Evolutionary conservation across 2,113 vertebrate species (phyloP), one percentile per base, ranked within the genome.

Genomic region (Pomatorhinus ruficollis): DNA sequence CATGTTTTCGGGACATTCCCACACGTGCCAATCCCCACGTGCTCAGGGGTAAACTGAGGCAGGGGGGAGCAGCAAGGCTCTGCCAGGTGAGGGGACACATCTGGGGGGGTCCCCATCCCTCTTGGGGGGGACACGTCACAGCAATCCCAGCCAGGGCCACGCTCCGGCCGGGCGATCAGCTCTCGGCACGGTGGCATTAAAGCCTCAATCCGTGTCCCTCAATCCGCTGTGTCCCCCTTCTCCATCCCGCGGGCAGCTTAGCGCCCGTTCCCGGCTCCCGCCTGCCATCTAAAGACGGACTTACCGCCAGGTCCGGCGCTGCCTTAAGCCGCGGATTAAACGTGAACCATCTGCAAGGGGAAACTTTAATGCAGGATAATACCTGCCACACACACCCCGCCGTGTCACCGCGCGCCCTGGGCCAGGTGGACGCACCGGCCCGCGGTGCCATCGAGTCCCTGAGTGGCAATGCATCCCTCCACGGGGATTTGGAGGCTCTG

Each of bases 281-380:
- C 94, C 96, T 93, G 96, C 96, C 95, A 95, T 90, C 96, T 92
- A 97, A 95, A 97, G 97, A 91, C 93, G 12, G 96, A 81, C 86
- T 95, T 83, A 89, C 78, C 20, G 47, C 93, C 84, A 81, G 93
- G 81, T 56, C 87, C 83, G 15, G 80, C 22, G 89, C 94, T 94
- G 91, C 89, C 20, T 56, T 94, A 95, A 97, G 96, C 96, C 50
- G 23, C 84, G 49, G 94, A 96, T 95, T 96, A 96, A 97, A 72
- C 15, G 5, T 31, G 19, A 90, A n/a, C 97, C 97, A 97, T 96
- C 97, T 97, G 96, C 91, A 81, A 60, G 39, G 92, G 80, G 90
- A 84, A 92, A 40, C 78, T 53, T 53, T 66, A 94, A 87, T 31
- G 87, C 94, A 81, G 95, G 90, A 47, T 93, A 87, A 93, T 76